Base-by-base conservation (phyloP, 2,113 vertebrate species). In the Blennius ocellaris region DNA sequence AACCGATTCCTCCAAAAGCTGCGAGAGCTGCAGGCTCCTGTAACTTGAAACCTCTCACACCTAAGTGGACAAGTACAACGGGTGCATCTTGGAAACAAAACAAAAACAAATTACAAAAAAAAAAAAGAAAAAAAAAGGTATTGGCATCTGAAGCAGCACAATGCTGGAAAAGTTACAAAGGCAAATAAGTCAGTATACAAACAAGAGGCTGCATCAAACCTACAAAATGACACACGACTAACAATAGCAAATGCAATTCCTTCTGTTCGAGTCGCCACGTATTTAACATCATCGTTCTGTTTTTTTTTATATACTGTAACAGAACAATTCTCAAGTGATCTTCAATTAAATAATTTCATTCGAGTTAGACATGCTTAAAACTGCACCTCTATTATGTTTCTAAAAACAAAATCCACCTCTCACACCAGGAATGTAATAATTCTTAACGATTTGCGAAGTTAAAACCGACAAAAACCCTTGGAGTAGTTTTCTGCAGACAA, bases 391-490 rank as follows among this genome's bases (percentile, higher is more conserved):
- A 44, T 12, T 44, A n/a, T 38, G 15, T 10, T 15, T 44, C 11
- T 36, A 16, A 11, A 51, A 64, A 21, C 50, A 62, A 6, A 45
- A 10, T 2, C 67, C 56, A 70, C 21, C 21, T 30, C 21, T 30
- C 21, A 30, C 21, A 30, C 21, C 21, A 2, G 21, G 21, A 30
- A 30, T 30, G 21, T 30, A 30, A 30, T 11, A 48, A 36, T 0
- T 1, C 56, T n/a, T 8, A 5, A 58, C 60, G 7, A 59, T 55
- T 16, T 65, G 7, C 36, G 45, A 40, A 60, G 55, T 11, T n/a
- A 8, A 68, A 62, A 51, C 30, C 40, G 17, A 67, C 38, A 67
- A 69, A 68, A 52, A 47, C 69, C 63, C 64, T 45, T 11, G 50
- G 59, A 70, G 69, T n/a, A 11, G 15, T 37, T 71, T 36, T 49